Evolutionary conservation across 2,888 invertebrate species (phyloP).

Genomic region (Cyclophora albipunctata): DNA sequence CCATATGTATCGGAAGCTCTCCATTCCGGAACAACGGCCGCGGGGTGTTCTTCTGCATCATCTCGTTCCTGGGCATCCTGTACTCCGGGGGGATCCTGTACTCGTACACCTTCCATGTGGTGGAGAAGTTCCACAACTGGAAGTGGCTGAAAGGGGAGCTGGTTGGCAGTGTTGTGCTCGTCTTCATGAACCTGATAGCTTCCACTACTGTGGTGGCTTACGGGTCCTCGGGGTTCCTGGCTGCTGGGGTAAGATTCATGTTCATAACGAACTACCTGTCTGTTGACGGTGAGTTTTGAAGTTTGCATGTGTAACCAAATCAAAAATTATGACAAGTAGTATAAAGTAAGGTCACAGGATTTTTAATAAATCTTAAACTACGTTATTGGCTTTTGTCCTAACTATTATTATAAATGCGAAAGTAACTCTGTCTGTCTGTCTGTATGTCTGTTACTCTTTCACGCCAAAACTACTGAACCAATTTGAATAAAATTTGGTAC

Average conservation of each 20-base stretch:
- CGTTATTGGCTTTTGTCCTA: no score
- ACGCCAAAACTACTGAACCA: no score
- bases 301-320: no score
- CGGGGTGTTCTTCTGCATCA: slow-evolving; percentile 84
- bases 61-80: slow-evolving; percentile 87
- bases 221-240: slow-evolving; percentile 77
- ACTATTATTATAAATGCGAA: no score
- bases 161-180: slow-evolving; percentile 80
- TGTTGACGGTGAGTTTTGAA: neutral
- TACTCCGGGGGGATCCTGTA: slow-evolving; percentile 82
- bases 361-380: no score
- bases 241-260: slow-evolving; percentile 81
- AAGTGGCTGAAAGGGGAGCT: slow-evolving; percentile 91
- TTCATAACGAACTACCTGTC: neutral
- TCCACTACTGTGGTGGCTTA: slow-evolving; percentile 82
- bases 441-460: no score
- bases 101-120: slow-evolving; percentile 86
- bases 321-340: no score
- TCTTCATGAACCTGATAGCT: slow-evolving; percentile 83
- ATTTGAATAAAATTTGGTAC: no score
- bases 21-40: slow-evolving; percentile 75
- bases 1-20: slow-evolving; percentile 85
- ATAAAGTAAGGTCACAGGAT: no score
- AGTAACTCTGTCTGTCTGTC: no score
- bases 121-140: slow-evolving; percentile 87